Conservation (phyloP, 2,113 vertebrate genomes). For the Tretioscincus oriximinensis region DNA sequence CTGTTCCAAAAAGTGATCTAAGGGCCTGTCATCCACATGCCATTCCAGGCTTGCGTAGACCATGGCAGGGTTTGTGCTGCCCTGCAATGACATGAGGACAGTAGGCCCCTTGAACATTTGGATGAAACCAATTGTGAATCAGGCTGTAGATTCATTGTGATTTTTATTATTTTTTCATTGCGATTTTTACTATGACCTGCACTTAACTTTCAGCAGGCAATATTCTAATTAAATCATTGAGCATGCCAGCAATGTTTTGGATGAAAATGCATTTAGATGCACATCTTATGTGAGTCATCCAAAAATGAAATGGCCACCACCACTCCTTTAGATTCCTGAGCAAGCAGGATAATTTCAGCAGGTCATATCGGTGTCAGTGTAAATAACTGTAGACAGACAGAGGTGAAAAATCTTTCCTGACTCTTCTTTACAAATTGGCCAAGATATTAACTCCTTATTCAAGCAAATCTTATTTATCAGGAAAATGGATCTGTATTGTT, state of each 20-base stretch:
- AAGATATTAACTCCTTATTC: background rate
- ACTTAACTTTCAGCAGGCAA: background rate
- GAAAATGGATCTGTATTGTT: background rate
- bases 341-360: constrained; percentile 14
- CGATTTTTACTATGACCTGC: background rate
- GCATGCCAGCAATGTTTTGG: background rate
- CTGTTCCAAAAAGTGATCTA: too few relatives aligned
- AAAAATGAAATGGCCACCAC: constrained; percentile 11
- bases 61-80: too few relatives aligned
- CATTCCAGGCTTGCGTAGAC: too few relatives aligned
- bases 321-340: background rate
- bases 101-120: too few relatives aligned
- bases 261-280: background rate
- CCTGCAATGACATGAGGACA: too few relatives aligned
- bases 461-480: background rate
- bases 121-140: too few relatives aligned
- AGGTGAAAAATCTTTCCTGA: background rate
- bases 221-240: constrained; percentile 11
- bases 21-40: too few relatives aligned
- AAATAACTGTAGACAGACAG: background rate
- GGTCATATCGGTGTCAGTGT: constrained; percentile 18
- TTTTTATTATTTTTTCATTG: background rate
- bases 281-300: background rate
- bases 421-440: background rate
- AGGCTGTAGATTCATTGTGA: background rate